A percentile compares a stretch with the other conserved stretches of the same genome.
phyloP scores from a whole-genome alignment of 2,113 vertebrate species.

The Solea solea region DNA sequence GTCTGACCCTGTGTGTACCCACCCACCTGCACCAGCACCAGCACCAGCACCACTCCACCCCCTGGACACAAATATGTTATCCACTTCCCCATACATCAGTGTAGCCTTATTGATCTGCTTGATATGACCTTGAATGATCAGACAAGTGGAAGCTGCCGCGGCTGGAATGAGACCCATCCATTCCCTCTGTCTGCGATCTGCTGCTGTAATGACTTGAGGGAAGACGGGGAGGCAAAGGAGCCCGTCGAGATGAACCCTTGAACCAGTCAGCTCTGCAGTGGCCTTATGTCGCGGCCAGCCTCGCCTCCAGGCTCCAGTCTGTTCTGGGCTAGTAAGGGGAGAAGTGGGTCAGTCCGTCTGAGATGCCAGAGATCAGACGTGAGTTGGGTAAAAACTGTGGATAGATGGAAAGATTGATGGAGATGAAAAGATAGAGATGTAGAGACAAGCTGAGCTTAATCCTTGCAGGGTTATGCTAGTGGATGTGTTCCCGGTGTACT shows the following conservation, averaged over 20 bases:
- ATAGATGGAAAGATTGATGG: conserved; percentile 8
- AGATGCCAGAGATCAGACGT: conserved; percentile 37
- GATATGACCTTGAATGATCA: conserved; percentile 72
- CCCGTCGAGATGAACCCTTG: conserved; percentile 56
- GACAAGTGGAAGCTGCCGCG: conserved; percentile 61
- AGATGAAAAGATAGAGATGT: conserved; percentile 17
- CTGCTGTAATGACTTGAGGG: conserved; percentile 73
- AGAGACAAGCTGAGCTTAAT: conserved; percentile 1
- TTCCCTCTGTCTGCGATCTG: conserved; percentile 50
- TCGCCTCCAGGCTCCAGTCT: conserved; percentile 68
- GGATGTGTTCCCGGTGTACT: conserved; percentile 31
- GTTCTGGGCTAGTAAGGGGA: conserved; percentile 40
- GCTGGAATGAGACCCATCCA: conserved; percentile 69
- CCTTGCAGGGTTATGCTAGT: conserved; percentile 48
- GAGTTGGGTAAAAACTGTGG: conserved; percentile 24
- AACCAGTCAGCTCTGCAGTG: conserved; percentile 73
- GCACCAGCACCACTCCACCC: not conserved
- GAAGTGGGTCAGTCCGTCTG: conserved; percentile 77
- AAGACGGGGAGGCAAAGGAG: conserved; percentile 38
- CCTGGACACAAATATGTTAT: conserved; percentile 13
- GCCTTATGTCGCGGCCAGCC: conserved; percentile 63
- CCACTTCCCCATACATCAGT: conserved; percentile 62
- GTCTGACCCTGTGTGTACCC: conserved; percentile 32
- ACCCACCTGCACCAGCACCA: not conserved
- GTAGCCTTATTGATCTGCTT: conserved; percentile 68